Conservation (phyloP, 2,113 vertebrate genomes). For the Psittacula cyanocephala region DNA sequence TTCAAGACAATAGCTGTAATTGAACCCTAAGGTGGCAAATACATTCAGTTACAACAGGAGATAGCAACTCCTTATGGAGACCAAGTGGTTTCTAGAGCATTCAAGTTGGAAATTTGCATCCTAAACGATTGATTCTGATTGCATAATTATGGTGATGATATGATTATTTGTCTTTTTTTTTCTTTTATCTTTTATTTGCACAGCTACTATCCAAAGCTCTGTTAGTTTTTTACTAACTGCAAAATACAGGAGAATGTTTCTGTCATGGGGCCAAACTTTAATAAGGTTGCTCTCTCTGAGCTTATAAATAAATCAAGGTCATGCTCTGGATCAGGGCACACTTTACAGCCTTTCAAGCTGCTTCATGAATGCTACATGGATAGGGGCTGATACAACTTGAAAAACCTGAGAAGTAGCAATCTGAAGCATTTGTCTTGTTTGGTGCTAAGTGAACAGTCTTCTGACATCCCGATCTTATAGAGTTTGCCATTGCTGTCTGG, state of each 20-base stretch:
- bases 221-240: not conserved
- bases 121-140: not conserved
- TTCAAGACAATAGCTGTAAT: conserved; percentile 23
- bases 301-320: not conserved
- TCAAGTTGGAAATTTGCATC: not conserved
- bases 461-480: not conserved
- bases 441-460: not conserved
- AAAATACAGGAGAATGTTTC: not conserved
- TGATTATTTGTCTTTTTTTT: not conserved
- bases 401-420: not conserved
- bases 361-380: not conserved
- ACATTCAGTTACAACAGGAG: not conserved
- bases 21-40: conserved; percentile 1
- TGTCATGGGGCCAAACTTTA: not conserved
- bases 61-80: not conserved
- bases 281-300: not conserved
- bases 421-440: not conserved
- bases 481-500: not conserved
- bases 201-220: not conserved
- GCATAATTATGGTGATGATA: not conserved
- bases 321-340: not conserved
- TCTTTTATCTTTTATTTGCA: not conserved
- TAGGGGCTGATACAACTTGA: not conserved
- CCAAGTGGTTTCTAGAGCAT: not conserved
- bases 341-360: not conserved